Base-by-base conservation (phyloP, 2,797 vertebrate genomes). In the Scleropages formosus region DNA sequence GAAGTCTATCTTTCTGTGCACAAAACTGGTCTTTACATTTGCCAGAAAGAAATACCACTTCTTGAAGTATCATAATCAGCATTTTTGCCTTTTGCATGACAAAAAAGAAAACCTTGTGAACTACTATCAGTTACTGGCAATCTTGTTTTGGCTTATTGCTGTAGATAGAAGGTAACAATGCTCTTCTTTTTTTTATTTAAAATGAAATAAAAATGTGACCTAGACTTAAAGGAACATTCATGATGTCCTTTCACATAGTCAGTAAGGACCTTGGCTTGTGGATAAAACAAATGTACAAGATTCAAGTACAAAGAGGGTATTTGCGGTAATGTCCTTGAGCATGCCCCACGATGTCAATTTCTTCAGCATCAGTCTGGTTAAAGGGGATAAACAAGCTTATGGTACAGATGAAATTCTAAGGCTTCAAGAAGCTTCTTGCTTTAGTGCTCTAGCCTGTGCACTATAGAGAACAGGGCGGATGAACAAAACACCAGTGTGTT, bases 181-280 rank as follows among this genome's bases (percentile, higher is more conserved):
- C 1, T 39, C n/a, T n/a, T n/a, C n/a, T n/a, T n/a, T n/a, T n/a
- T n/a, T n/a, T n/a, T n/a, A n/a, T n/a, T n/a, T n/a, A n/a, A n/a
- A 16, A 31, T 16, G 3, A 73, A 20, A 20, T 47, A 44, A 76
- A 65, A 24, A 31, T 68, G 73, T 66, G 78, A 44, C 13, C 12
- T 59, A 27, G 51, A 60, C 39, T 59, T 39, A 59, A 60, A 58
- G 31, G 15, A 39, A 22, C 15, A 70, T 24, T 47, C 51, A 58
- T 24, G 47, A 26, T 49, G 68, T 53, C 16, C n/a, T 27, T n/a
- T 27, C 27, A 11, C 27, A 10, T 1, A 56, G 3, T 10, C 12
- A 10, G 3, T 18, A 12, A 56, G 53, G 53, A 3, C 12, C 11
- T 56, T 12, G 53, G 18, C 11, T 10, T 56, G 18, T 56, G 53